Evolutionary conservation across 1,140 invertebrate genomes (phyloP), one percentile per base, ranked within the genome.

Genomic region (Formica selysi): DNA sequence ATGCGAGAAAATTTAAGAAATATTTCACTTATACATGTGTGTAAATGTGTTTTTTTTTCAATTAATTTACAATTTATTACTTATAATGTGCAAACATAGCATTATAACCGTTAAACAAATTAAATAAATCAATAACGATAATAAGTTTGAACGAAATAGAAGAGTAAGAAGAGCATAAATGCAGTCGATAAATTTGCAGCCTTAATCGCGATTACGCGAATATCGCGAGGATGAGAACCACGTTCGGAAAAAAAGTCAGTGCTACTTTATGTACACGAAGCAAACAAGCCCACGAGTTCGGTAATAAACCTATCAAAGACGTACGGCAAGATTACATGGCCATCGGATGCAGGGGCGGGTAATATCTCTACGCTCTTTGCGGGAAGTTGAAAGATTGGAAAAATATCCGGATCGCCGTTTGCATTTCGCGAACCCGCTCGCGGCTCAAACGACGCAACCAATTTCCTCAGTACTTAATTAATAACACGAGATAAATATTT

Each of bases 281-380:
- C 38, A 83, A 83, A 83, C 79, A 83, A 74, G 68, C 79, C 68
- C 36, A 59, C 54, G 73, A 65, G 73, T 85, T 84, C 70, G 80
- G 71, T 87, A 87, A 76, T 67, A 76, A 76, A 85, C 64, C 65
- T 70, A 85, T 65, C 83, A 71, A 86, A 79, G 83, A 86, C 32
- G 65, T 16, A 57, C 48, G 59, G 73, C 64, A 86, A 73, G 73
- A 85, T 78, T 65, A 78, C 73, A 65, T 32, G 73, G 5, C 71
- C 70, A 51, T 5, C 16, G 57, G 32, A 26, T 51, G 70, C 29
- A 48, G 61, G 32, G 16, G 19, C 32, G 73, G 11, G 44, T 44
- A 76, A 85, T 83, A 74, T 44, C 59, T 79, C 78, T 80, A n/a
- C 68, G 79, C 32, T 44, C 68, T 26, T 61, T 61, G 19, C 68